Conservation (phyloP, 2,797 vertebrate species). For the Pygocentrus nattereri region DNA sequence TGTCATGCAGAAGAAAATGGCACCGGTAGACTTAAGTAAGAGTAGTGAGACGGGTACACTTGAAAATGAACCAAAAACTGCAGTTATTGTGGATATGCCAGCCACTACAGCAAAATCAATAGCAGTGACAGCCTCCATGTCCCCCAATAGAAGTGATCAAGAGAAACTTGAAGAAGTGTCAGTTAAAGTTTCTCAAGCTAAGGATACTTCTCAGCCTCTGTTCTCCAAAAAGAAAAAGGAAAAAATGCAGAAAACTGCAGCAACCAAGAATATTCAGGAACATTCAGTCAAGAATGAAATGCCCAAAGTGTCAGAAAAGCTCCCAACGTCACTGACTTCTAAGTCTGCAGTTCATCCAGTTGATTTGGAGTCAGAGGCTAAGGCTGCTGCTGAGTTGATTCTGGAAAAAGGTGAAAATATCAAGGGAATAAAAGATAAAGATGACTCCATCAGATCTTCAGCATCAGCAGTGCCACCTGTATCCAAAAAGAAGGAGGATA, state of each 20-base stretch:
- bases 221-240: conserved; percentile 32
- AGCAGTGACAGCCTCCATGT: conserved; percentile 60
- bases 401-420: conserved; percentile 51
- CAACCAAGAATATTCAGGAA: conserved; percentile 36
- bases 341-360: conserved; percentile 27
- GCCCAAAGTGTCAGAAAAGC: conserved; percentile 20
- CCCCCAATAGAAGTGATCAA: conserved; percentile 57
- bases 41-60: background rate
- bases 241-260: conserved; percentile 10
- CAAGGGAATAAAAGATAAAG: conserved; percentile 32
- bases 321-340: conserved; percentile 1
- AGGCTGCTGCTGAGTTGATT: conserved; percentile 49
- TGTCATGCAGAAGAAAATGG: background rate
- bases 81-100: background rate
- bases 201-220: conserved; percentile 16
- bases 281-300: conserved; percentile 37
- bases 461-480: background rate
- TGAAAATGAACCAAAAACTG: background rate
- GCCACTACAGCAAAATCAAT: conserved; percentile 56
- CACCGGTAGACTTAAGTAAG: background rate
- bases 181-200: conserved; percentile 33
- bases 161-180: conserved; percentile 48
- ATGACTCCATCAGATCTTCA: background rate
- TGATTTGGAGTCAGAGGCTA: conserved; percentile 24
- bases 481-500: conserved; percentile 18